Base-by-base conservation (phyloP, 2,797 vertebrate species). In the Decapterus maruadsi region DNA sequence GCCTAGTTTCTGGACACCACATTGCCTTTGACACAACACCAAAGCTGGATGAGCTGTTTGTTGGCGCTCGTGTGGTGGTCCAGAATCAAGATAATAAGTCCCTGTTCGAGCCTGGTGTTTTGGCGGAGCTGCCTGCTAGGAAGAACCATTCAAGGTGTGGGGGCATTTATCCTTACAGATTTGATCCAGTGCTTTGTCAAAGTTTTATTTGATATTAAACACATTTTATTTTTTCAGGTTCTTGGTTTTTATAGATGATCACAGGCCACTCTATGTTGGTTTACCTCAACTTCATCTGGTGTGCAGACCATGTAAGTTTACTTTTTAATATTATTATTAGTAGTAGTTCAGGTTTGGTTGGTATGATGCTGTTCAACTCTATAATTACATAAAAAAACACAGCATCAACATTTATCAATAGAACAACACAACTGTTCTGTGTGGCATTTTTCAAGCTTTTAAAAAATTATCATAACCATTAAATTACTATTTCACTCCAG, bases 231-330 rank as follows among this genome's bases (percentile, higher is more conserved):
- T 56, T 91, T 71, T 36, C 89, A 99, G 98, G 89, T 99, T 98
- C 87, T 89, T 99, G 74, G 95, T 99, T 77, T 99, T 99, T 87
- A 95, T 97, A 1, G 98, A 99, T 14, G 95, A 98, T 0, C 96
- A 97, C 17, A 94, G 92, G 0, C 95, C 96, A 0, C 93, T 96
- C 0, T 99, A 99, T 10, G 95, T 98, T 22, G 94, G 95, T 38
- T 94, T 97, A 62, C 95, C 96, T 40, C 95, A 95, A 55, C 92
- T 99, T 55, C 97, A 96, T 86, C 92, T 97, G 0, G 88, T 99
- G 61, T 99, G 97, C 91, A 93, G 96, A 79, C 97, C 97, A 8
- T 0, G 98, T 99, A 94, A 98, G 14, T 38, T 46, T 55, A 3
- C 48, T 46, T 12, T 14, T 60, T n/a, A n/a, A n/a, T 26, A 26